Evolutionary conservation across 2,113 vertebrate species (phyloP).

Genomic region (Sterna hirundo): DNA sequence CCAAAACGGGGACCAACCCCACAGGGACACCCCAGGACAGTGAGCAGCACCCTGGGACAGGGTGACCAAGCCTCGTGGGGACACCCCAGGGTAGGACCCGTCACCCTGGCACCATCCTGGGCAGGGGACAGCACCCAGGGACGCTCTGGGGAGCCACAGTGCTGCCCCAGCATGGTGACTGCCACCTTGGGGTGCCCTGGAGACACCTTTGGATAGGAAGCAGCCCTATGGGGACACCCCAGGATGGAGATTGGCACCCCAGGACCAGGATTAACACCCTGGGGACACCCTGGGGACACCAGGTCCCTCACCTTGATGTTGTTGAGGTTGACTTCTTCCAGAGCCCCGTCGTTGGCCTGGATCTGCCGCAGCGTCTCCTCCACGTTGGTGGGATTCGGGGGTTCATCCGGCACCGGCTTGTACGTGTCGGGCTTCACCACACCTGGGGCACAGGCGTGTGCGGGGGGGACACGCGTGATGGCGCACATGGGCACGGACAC

Average conservation of each 20-base stretch:
- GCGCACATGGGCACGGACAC: accelerated
- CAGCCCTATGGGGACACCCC: background rate
- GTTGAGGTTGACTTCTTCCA: conserved; percentile 94
- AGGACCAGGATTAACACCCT: accelerated
- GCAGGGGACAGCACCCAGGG: background rate
- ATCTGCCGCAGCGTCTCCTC: conserved; percentile 88
- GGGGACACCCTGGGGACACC: background rate
- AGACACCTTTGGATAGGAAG: background rate
- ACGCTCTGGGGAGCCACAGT: too few species aligned
- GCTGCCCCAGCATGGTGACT: too few species aligned
- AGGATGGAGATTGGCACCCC: background rate
- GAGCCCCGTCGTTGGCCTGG: conserved; percentile 80
- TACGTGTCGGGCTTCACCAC: conserved; percentile 94
- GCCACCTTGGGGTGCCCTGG: background rate
- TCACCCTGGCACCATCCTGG: background rate
- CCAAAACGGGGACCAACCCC: background rate
- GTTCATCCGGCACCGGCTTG: conserved; percentile 90
- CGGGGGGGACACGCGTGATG: background rate
- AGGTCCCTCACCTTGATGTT: conserved; percentile 86
- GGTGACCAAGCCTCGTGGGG: background rate
- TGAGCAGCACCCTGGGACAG: background rate
- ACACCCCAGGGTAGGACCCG: background rate
- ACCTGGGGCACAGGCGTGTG: conserved; percentile 58
- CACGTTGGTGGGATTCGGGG: conserved; percentile 90
- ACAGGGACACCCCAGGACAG: background rate